Percentiles rank a stretch among this genome's conserved stretches.
These are phyloP conservation scores for Orchesellides sinensis DNA, from an alignment of 2,888 invertebrate genomes.

Conservation along the genomic window DNA sequence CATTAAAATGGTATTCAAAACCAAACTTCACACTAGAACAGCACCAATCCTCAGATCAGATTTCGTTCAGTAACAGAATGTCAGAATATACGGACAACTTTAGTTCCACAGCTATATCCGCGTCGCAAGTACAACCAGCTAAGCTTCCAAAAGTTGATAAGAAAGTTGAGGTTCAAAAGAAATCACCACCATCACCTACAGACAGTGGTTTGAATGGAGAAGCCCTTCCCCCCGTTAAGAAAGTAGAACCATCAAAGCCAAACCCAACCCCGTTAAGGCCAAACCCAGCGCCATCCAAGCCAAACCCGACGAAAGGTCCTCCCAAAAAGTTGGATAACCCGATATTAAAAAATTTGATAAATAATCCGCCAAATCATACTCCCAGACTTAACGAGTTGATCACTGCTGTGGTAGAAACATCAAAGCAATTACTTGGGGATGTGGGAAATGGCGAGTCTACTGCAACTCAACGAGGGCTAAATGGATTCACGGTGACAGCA, in stretches of 20 bases:
- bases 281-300: neutral
- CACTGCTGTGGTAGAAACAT: constrained; percentile 52
- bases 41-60: constrained; percentile 16
- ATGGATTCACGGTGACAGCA: constrained; percentile 13
- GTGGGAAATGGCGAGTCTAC: neutral
- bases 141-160: neutral
- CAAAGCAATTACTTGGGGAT: constrained; percentile 35
- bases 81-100: neutral
- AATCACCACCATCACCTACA: neutral
- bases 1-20: neutral
- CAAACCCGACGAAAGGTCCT: constrained; percentile 3
- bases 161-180: neutral
- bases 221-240: constrained; percentile 24
- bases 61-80: neutral
- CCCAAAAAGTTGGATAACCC: constrained; percentile 31
- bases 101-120: neutral
- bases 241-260: neutral
- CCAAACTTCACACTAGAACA: neutral
- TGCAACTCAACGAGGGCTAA: neutral
- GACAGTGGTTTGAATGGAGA: neutral
- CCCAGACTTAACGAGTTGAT: constrained; percentile 47
- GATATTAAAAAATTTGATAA: constrained; percentile 18
- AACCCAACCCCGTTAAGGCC: neutral
- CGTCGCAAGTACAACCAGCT: neutral
- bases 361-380: constrained; percentile 17